phyloP scores from a whole-genome alignment of 2,888 invertebrate species.

The Thumatha senex region DNA sequence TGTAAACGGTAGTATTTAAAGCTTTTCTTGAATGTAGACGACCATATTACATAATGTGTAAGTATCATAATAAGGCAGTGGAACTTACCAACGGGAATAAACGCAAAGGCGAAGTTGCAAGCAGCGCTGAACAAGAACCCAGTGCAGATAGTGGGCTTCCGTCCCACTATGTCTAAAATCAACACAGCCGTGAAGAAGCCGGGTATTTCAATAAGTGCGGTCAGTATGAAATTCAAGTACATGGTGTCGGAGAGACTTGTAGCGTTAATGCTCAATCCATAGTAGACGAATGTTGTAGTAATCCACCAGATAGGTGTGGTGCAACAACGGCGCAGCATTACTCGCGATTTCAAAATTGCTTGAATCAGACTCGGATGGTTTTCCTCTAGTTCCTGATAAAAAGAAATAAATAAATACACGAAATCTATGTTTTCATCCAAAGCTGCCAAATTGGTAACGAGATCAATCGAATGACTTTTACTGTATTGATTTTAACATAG shows the following conservation, averaged over 20 bases:
- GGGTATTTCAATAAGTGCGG: constrained; percentile 87
- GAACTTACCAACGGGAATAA: constrained; percentile 48
- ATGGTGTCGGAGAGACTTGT: constrained; percentile 88
- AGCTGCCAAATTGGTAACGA: too few species aligned
- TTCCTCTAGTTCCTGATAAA: too few species aligned
- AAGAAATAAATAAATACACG: too few species aligned
- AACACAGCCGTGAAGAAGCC: constrained; percentile 85
- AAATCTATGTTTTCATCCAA: too few species aligned
- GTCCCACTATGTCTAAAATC: constrained; percentile 85
- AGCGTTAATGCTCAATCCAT: constrained; percentile 90
- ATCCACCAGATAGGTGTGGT: constrained; percentile 91
- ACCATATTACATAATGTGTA: too few species aligned
- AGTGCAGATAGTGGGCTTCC: constrained; percentile 82
- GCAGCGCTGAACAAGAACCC: constrained; percentile 84
- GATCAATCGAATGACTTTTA: too few species aligned
- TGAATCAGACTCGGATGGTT: constrained; percentile 29
- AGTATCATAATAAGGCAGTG: too few species aligned
- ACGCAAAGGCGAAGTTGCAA: constrained; percentile 66
- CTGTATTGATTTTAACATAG: too few species aligned
- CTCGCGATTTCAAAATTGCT: constrained; percentile 72
- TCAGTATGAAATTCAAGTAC: constrained; percentile 88
- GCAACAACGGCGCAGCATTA: constrained; percentile 81
- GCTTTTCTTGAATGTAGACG: too few species aligned
- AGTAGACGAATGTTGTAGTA: constrained; percentile 90
- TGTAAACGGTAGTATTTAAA: too few species aligned